Base-by-base conservation (phyloP, 1,140 invertebrate species). In the Trichoplusia ni region DNA sequence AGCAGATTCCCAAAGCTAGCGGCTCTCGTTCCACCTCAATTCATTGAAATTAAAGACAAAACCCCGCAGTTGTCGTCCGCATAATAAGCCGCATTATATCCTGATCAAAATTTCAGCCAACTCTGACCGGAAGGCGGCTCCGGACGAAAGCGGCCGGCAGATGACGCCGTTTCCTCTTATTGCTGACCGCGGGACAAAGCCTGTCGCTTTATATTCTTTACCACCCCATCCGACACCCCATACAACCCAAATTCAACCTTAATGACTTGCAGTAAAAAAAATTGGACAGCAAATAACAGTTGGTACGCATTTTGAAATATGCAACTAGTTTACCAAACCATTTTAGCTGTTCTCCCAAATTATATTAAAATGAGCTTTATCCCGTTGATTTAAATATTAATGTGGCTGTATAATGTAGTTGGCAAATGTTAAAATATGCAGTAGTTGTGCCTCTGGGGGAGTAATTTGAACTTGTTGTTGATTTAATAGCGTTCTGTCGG, bases 161-260 rank as follows among this genome's bases (percentile, higher is more conserved):
- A 82, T 86, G 85, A 75, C 78, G 75, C 69, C 60, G 69, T 71
- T 77, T 86, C 79, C 81, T 84, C 82, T 84, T 84, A 83, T 86
- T 85, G 77, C 77, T 82, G 82, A 84, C 83, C 82, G 71, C 79
- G 66, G 68, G 63, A 79, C 77, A 81, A 77, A 81, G 82, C 77
- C 76, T 73, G 70, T 53, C 69, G 74, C 68, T 77, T 81, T 73
- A 70, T 67, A 71, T 67, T 62, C 61, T 61, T 40, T 53, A 68
- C 71, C 72, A 65, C 47, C 13, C 23, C 42, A 37, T 61, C 33
- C 23, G 40, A 6, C 27, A 9, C 1, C 4, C 14, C 31, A 21
- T 16, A 3, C 11, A 44, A 7, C 6, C 33, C 1, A 79, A 70
- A 64, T 53, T 46, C n/a, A 51, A 64, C 75, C 38, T 54, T 81